A percentile compares a stretch with the other conserved stretches of the same genome.
Evolutionary conservation across 2,797 vertebrate species (phyloP).

Genomic region (Acanthis flammea): DNA sequence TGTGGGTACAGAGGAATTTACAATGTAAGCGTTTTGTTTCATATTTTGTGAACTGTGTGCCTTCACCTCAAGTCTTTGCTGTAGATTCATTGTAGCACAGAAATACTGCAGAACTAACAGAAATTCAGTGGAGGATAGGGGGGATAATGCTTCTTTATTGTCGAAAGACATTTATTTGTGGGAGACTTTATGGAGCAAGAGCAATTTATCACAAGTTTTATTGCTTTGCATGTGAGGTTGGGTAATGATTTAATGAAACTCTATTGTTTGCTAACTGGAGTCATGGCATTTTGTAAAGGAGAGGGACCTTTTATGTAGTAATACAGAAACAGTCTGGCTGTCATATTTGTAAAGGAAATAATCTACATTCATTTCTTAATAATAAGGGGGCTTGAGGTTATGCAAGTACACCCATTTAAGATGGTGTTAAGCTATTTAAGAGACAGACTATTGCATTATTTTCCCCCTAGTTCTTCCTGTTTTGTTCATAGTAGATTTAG

Average conservation of each 20-base stretch:
- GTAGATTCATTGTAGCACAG: background rate
- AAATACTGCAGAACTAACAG: background rate
- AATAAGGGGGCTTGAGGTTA: background rate
- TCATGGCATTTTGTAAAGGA: background rate
- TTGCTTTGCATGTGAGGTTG: conserved; percentile 10
- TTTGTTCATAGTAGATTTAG: background rate
- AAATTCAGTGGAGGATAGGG: background rate
- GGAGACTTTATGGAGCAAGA: background rate
- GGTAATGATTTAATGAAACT: background rate
- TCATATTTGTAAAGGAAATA: conserved; percentile 3
- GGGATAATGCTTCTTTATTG: background rate
- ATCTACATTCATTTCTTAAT: conserved; percentile 10
- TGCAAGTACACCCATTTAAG: background rate
- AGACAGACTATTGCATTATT: background rate
- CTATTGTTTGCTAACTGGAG: conserved; percentile 6
- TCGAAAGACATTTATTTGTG: background rate
- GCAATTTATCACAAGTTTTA: background rate
- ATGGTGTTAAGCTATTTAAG: background rate
- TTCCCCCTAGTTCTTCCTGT: background rate
- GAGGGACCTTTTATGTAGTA: background rate
- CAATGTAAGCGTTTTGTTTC: background rate
- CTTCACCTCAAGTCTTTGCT: background rate
- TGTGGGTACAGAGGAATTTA: conserved; percentile 11
- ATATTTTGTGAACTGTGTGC: background rate
- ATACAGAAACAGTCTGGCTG: background rate